phyloP scores from a whole-genome alignment of 2,113 vertebrate genomes.

The Sylvicapra grimmia region DNA sequence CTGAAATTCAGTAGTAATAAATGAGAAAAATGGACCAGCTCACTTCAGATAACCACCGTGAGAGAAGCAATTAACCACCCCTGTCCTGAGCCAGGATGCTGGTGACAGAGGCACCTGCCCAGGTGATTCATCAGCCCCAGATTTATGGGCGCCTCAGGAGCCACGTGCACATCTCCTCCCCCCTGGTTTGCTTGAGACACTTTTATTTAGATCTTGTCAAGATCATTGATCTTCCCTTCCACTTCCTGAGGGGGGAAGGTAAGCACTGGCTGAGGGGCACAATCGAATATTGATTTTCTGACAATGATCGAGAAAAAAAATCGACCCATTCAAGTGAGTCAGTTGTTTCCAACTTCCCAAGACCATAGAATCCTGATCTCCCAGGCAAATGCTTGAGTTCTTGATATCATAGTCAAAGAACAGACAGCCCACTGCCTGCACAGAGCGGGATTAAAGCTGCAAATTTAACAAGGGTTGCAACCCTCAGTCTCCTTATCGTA shows the following conservation, averaged over 20 bases:
- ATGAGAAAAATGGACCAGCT: constrained; percentile 42
- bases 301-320: background rate
- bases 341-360: background rate
- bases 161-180: background rate
- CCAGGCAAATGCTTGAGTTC: background rate
- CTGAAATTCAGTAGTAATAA: constrained; percentile 34
- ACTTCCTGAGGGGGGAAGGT: background rate
- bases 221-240: background rate
- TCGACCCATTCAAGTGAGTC: background rate
- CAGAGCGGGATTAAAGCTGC: background rate
- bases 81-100: background rate
- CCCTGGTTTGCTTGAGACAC: constrained; percentile 7
- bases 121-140: constrained; percentile 40
- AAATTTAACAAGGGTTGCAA: background rate
- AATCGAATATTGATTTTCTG: background rate
- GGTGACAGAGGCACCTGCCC: background rate
- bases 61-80: constrained; percentile 5
- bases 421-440: background rate
- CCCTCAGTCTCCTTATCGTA: background rate
- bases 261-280: background rate
- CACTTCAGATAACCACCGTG: background rate
- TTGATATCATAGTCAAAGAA: background rate
- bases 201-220: constrained; percentile 50
- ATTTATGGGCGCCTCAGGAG: background rate
- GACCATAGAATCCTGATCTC: background rate